Evolutionary conservation across 2,888 invertebrate genomes (phyloP), one percentile per base, ranked within the genome.

Genomic region (Tridacna gigas): DNA sequence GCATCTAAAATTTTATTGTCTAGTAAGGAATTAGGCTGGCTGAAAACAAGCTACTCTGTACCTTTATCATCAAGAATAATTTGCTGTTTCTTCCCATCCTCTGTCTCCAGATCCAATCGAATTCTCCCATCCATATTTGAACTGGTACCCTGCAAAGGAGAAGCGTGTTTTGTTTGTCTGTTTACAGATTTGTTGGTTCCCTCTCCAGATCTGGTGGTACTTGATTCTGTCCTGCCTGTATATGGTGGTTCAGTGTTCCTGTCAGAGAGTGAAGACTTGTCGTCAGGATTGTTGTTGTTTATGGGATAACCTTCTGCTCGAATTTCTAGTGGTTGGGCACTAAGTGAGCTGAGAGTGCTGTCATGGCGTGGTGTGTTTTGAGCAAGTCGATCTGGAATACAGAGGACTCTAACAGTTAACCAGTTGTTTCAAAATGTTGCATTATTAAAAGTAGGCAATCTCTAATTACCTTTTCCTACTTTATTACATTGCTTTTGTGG

Each of bases 51-150:
- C 37, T 4, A 4, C 37, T 37, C 2, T 2, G 7, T 74, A 87
- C 87, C 87, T 77, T 78, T 80, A 63, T 87, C 87, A 83, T 87
- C 87, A 0, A 87, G 61, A 45, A 84, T 81, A 61, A 87, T 87
- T 81, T 87, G 84, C 66, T 87, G 87, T 66, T 85, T 87, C 71
- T 85, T 87, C 15, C 87, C 87, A 56, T 87, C 87, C 37, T 80
- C 87, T 5, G 83, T 87, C 45, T 87, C 87, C 47, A 87, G 74
- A 51, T 87, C 87, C n/a, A 87, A 79, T 22, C 87, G 56, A 77
- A 87, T 87, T 73, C 76, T 61, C 18, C 79, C 79, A 28, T 83
- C 82, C 79, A 76, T 74, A 61, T 66, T 74, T 28, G 45, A 47
- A n/a, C 63, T 73, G 18, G 15, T 25, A 20, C 37, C 28, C 71